A percentile compares a stretch with the other conserved stretches of the same genome.
These are phyloP conservation scores for Origma solitaria DNA, from an alignment of 2,113 vertebrate species.

Conservation along the genomic window DNA sequence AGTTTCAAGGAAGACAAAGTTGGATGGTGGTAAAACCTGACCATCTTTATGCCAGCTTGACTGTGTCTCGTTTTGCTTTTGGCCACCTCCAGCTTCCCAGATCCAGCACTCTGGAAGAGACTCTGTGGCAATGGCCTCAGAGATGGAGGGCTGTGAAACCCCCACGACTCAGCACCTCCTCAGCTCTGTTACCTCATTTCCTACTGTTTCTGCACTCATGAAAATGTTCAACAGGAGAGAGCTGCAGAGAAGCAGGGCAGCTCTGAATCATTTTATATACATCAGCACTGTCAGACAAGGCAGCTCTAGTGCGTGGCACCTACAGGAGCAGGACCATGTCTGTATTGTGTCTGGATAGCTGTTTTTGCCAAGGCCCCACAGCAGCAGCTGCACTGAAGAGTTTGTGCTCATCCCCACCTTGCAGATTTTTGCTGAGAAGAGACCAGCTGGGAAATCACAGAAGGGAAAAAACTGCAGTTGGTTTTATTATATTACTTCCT, in stretches of 20 bases:
- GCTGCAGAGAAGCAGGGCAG: not conserved
- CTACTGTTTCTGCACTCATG: not conserved
- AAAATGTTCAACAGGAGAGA: not conserved
- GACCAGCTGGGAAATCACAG: not conserved
- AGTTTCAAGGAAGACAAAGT: not conserved
- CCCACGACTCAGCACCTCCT: fast-evolving
- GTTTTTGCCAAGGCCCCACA: not conserved
- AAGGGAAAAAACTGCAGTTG: fast-evolving
- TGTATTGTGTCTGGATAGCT: not conserved
- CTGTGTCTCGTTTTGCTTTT: not conserved
- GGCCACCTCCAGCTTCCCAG: not conserved
- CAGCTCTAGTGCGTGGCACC: fast-evolving
- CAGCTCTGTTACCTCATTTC: not conserved
- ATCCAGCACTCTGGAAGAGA: not conserved
- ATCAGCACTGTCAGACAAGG: not conserved
- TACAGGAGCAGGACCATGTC: not conserved
- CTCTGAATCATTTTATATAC: not conserved
- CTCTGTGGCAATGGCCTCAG: not conserved
- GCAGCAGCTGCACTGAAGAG: not conserved
- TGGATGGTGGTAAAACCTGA: not conserved
- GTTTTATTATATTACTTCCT: not conserved
- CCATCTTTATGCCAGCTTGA: not conserved
- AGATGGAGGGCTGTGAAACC: not conserved
- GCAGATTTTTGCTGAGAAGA: not conserved
- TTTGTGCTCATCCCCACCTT: not conserved